These are phyloP conservation scores for Alentia gelatinosa DNA, from an alignment of 2,888 invertebrate genomes.

Conservation along the genomic window DNA sequence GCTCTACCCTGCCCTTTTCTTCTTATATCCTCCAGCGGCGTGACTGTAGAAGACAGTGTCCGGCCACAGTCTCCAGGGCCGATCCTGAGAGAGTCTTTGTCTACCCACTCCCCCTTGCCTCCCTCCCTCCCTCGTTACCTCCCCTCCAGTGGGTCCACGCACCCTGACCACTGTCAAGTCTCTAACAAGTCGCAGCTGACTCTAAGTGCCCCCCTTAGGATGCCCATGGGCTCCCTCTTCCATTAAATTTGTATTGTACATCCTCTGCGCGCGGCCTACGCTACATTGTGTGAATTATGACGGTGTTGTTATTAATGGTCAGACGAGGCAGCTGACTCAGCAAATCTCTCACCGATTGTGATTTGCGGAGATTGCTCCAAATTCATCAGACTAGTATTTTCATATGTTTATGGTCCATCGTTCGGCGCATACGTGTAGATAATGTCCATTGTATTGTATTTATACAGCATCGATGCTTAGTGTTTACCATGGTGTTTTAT, in stretches of 20 bases:
- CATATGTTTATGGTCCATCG: too few relatives aligned
- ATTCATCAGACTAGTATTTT: too few relatives aligned
- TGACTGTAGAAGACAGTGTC: not conserved
- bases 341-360: too few relatives aligned
- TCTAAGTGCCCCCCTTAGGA: not conserved
- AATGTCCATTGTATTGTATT: too few relatives aligned
- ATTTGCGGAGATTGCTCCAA: too few relatives aligned
- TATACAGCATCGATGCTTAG: too few relatives aligned
- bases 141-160: not conserved
- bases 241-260: slow-evolving; percentile 1
- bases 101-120: not conserved
- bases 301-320: not conserved
- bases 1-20: not conserved
- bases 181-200: not conserved
- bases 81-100: not conserved
- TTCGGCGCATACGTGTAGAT: too few relatives aligned
- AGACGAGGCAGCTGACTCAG: too few relatives aligned
- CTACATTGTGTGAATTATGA: not conserved
- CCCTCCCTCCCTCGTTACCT: not conserved
- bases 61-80: not conserved
- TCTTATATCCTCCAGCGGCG: not conserved
- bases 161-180: not conserved
- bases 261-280: not conserved
- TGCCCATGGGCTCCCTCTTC: not conserved
- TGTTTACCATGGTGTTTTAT: too few relatives aligned